Base-by-base conservation (phyloP, 2,113 vertebrate genomes). In the Podiceps cristatus region DNA sequence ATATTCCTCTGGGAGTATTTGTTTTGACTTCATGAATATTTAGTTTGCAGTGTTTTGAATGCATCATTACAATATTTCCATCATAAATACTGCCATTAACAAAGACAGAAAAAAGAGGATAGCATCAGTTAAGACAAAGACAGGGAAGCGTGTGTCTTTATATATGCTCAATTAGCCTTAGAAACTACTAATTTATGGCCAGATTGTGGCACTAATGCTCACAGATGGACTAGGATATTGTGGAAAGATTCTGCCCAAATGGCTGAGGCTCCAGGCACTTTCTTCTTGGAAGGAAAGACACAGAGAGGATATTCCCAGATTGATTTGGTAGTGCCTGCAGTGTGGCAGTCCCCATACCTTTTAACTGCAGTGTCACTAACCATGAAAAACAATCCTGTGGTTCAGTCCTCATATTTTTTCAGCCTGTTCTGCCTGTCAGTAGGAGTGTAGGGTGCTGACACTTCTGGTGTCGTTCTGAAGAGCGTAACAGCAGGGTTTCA, bases 11-110 rank as follows among this genome's bases (percentile, higher is more conserved):
- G 42, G 59, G 42, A 86, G 7, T 81, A 59, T 89, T 88, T 96
- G 72, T 91, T 92, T 92, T 94, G 60, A 28, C 37, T 87, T 95
- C 47, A 91, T 93, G 60, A 91, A 89, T 87, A 78, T 80, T 95
- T 87, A 89, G 47, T 82, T 87, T 75, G n/a, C 60, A 64, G 2
- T 79, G 49, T 81, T 94, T 96, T 93, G 76, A 84, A 89, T 85
- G 42, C 23, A 6, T 67, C 55, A 23, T 78, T 87, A 49, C n/a
- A 81, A 9, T 91, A 68, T 60, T 89, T 91, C 52, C 17, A 42
- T 94, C 93, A 81, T 81, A 71, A 93, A 84, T 85, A 64, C 16
- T 2, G 0, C 40, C 42, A 35, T 76, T 66, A 81, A n/a, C 31
- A 86, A 72, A 71, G 63, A 67, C 15, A 29, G 33, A 52, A 64